These are phyloP conservation scores for Eumaeus atala DNA, from an alignment of 1,140 invertebrate genomes.

Conservation along the genomic window DNA sequence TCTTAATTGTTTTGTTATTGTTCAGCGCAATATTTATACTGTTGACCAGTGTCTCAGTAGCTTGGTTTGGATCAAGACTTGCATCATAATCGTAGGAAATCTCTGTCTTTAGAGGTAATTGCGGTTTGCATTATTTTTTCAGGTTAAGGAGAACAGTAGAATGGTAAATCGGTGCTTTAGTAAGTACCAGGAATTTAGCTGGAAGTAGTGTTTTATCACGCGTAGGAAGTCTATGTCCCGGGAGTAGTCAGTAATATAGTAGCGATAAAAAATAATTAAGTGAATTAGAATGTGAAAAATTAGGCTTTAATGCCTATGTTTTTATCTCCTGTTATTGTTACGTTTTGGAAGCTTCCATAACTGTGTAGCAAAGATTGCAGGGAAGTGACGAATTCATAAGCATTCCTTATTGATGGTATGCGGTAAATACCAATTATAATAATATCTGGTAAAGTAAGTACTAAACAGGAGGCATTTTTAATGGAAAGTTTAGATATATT, in stretches of 20 bases:
- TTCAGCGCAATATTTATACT: conserved; percentile 3
- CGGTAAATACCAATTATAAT: conserved; percentile 20
- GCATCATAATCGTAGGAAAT: conserved; percentile 5
- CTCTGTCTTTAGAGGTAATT: conserved; percentile 4
- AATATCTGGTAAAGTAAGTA: too few relatives aligned
- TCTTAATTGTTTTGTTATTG: conserved; percentile 3
- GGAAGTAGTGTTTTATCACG: conserved; percentile 15
- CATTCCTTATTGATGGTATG: conserved; percentile 11
- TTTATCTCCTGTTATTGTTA: conserved; percentile 14
- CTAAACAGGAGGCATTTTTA: too few relatives aligned
- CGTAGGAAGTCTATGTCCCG: conserved; percentile 17
- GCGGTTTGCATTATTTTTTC: background rate
- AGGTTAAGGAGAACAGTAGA: conserved; percentile 21
- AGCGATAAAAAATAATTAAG: conserved; percentile 13
- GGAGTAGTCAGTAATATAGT: conserved; percentile 18
- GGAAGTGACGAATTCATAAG: conserved; percentile 10
- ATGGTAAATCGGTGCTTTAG: too few relatives aligned
- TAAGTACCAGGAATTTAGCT: conserved; percentile 21
- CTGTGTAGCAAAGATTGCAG: background rate
- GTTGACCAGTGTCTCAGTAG: conserved; percentile 3
- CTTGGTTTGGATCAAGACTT: background rate
- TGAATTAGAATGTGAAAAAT: conserved; percentile 11
- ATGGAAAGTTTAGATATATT: too few relatives aligned
- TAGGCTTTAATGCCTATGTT: conserved; percentile 17
- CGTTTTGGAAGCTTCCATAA: conserved; percentile 2